phyloP scores from a whole-genome alignment of 2,113 vertebrate species.

The Apteryx owenii region DNA sequence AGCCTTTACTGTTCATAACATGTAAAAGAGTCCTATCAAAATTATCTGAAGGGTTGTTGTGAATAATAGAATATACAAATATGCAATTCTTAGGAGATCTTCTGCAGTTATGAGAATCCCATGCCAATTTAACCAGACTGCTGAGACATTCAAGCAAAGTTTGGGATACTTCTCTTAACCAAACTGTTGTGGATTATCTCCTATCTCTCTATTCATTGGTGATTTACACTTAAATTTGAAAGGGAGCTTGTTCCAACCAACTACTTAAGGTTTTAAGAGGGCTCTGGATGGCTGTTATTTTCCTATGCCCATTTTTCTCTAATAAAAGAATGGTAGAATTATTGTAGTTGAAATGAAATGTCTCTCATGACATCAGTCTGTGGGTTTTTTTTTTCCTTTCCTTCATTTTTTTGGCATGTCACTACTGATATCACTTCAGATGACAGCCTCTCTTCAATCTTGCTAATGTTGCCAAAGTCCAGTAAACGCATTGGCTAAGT shows the following conservation, averaged over 20 bases:
- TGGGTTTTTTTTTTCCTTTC: background rate
- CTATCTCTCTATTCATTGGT: background rate
- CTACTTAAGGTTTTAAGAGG: background rate
- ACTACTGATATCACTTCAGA: background rate
- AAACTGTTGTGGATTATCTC: background rate
- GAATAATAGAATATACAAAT: background rate
- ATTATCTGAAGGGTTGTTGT: background rate
- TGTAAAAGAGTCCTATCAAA: background rate
- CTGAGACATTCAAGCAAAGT: background rate
- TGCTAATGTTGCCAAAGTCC: background rate
- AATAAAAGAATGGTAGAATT: background rate
- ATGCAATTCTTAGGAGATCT: background rate
- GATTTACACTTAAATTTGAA: background rate
- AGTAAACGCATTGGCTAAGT: background rate
- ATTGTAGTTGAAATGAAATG: background rate
- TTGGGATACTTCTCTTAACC: background rate
- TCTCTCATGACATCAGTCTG: background rate
- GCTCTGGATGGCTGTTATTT: background rate
- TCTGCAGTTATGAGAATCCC: background rate
- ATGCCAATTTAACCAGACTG: background rate
- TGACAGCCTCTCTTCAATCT: conserved; percentile 13
- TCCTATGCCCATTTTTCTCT: background rate
- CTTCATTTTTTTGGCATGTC: background rate
- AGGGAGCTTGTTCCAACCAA: background rate
- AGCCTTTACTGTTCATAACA: background rate